phyloP scores from a whole-genome alignment of 2,797 vertebrate genomes.

The Pseudomugil tenellus region DNA sequence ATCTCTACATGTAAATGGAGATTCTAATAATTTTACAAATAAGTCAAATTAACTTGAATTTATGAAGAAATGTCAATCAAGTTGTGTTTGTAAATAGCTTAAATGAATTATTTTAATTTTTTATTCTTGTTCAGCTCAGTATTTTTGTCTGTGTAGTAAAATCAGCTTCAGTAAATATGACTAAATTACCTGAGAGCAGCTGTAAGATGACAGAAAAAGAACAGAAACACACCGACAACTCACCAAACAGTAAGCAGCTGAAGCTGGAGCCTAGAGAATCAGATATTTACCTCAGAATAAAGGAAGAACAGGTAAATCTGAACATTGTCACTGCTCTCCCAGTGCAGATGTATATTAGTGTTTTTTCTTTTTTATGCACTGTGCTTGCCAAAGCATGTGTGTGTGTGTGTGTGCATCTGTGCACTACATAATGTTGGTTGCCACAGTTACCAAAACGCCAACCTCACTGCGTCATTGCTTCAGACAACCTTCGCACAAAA shows the following conservation, averaged over 20 bases:
- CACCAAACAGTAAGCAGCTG: conserved; percentile 10
- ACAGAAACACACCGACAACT: conserved; percentile 5
- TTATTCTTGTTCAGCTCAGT: background rate
- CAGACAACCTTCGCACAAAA: conserved; percentile 72
- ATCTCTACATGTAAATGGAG: too few relatives aligned
- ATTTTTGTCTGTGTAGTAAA: background rate
- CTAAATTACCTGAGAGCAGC: background rate
- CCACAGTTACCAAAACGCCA: conserved; percentile 82
- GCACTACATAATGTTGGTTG: conserved; percentile 71
- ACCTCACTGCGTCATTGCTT: conserved; percentile 80
- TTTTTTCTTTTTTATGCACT: conserved; percentile 46
- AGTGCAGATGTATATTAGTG: conserved; percentile 56
- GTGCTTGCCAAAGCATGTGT: conserved; percentile 21
- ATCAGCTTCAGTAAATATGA: background rate
- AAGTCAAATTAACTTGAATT: too few relatives aligned
- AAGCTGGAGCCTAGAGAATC: conserved; percentile 29
- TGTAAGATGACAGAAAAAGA: too few relatives aligned
- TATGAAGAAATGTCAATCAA: background rate
- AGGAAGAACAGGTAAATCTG: conserved; percentile 22
- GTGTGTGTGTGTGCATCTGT: conserved; percentile 32
- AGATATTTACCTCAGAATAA: conserved; percentile 45
- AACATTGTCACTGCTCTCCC: conserved; percentile 54
- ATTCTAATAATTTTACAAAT: too few relatives aligned
- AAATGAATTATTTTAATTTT: background rate
- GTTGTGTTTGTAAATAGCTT: background rate